phyloP scores from a whole-genome alignment of 2,797 vertebrate genomes.

The Neosilurus hyrtlii region DNA sequence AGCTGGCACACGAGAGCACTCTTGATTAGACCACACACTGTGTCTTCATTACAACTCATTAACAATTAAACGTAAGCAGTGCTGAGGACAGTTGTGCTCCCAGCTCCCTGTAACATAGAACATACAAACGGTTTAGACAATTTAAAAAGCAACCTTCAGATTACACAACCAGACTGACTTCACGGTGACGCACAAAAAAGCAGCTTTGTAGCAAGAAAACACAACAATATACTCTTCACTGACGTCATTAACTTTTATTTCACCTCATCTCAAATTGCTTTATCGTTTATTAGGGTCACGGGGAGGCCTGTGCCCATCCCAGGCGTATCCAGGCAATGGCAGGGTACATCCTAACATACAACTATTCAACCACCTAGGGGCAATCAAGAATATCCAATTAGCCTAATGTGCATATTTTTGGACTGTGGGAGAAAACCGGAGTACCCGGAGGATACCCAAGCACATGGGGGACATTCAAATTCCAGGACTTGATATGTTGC shows the following conservation, averaged over 20 bases:
- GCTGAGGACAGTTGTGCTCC: conserved; percentile 38
- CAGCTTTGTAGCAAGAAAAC: neutral
- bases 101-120: neutral
- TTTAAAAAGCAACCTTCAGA: neutral
- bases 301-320: too few species aligned
- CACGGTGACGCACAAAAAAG: neutral
- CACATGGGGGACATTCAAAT: too few species aligned
- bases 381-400: too few species aligned
- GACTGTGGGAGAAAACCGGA: too few species aligned
- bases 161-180: neutral
- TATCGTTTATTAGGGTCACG: neutral
- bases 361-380: too few species aligned
- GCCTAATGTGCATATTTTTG: too few species aligned
- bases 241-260: neutral
- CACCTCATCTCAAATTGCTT: neutral
- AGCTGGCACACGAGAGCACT: conserved; percentile 68
- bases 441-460: too few species aligned
- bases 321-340: too few species aligned
- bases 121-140: neutral
- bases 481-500: too few species aligned
- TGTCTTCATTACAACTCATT: conserved; percentile 76
- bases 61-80: conserved; percentile 73
- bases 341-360: too few species aligned
- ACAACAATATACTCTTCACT: neutral
- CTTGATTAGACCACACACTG: conserved; percentile 72